Conservation (phyloP, 2,113 vertebrate species). For the Poecile atricapillus region DNA sequence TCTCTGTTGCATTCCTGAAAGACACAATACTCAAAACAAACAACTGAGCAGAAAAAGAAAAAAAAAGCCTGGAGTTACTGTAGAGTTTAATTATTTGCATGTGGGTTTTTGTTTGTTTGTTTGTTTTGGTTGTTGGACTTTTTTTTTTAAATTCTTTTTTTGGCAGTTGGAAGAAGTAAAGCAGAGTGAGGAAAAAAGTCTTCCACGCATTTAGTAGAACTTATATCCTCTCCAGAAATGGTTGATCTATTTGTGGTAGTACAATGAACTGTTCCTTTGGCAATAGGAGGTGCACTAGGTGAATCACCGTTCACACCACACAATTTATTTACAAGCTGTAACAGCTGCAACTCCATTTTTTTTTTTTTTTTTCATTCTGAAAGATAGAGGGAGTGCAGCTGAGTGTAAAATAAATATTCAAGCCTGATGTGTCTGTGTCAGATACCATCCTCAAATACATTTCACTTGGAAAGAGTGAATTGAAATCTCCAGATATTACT, state of each 20-base stretch:
- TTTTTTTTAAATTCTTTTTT: neutral
- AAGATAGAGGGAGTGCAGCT: neutral
- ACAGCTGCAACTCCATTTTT: neutral
- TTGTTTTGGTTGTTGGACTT: neutral
- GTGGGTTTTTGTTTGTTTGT: neutral
- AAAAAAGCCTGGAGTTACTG: neutral
- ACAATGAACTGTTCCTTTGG: neutral
- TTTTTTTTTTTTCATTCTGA: neutral
- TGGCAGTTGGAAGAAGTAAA: neutral
- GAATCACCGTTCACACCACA: neutral
- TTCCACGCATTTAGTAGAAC: neutral
- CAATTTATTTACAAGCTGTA: slow-evolving; percentile 12
- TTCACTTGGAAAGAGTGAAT: neutral
- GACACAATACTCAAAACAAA: neutral
- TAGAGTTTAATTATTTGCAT: neutral
- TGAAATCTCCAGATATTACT: neutral
- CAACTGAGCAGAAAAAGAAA: neutral
- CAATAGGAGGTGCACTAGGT: neutral
- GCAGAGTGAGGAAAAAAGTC: neutral
- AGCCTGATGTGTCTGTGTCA: neutral
- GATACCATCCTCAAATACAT: neutral
- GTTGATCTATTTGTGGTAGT: neutral
- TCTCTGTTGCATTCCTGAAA: neutral
- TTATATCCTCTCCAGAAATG: neutral
- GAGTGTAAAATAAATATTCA: neutral